phyloP scores from a whole-genome alignment of 2,113 vertebrate genomes.

The Strix uralensis region DNA sequence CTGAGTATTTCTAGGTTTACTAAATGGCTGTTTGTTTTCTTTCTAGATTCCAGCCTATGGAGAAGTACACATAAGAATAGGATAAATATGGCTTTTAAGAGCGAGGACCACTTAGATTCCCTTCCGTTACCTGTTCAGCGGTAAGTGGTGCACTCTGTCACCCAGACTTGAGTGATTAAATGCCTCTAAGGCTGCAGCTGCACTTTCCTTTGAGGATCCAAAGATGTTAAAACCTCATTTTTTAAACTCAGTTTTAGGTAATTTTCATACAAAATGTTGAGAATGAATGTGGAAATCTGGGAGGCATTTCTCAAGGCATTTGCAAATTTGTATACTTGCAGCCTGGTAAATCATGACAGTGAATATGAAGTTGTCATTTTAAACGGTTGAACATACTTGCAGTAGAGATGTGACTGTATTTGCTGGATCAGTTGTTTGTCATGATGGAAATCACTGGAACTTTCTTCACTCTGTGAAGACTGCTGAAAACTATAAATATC shows the following conservation, averaged over 20 bases:
- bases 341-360: neutral
- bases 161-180: neutral
- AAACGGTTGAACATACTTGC: neutral
- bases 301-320: neutral
- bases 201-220: neutral
- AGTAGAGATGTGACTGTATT: neutral
- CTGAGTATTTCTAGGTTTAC: neutral
- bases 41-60: conserved; percentile 54
- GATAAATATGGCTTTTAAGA: conserved; percentile 82
- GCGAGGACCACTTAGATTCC: conserved; percentile 74
- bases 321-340: neutral
- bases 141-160: conserved; percentile 68
- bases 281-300: neutral
- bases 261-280: neutral
- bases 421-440: neutral
- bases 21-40: conserved; percentile 1
- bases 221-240: neutral
- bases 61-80: neutral
- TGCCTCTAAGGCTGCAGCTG: neutral
- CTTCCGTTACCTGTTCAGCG: conserved; percentile 81
- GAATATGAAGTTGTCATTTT: neutral
- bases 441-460: neutral
- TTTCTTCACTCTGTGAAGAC: neutral
- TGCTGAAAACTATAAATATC: neutral
- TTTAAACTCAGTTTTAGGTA: neutral